Percentiles rank a stretch among this genome's conserved stretches.
Conservation (phyloP, 1,140 invertebrate genomes). For the Arion vulgaris region DNA sequence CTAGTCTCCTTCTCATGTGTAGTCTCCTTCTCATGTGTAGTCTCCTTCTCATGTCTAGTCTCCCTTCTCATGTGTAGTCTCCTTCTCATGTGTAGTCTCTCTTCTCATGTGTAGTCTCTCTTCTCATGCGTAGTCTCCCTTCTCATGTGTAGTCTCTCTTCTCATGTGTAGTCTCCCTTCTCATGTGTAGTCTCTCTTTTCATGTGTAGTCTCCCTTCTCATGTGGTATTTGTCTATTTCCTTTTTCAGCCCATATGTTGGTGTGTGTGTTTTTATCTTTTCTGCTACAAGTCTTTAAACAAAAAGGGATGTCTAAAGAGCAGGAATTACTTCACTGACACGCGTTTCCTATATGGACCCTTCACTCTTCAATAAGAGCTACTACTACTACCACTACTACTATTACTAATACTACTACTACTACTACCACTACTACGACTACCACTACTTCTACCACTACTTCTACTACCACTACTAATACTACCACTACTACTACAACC, state of each 20-base stretch:
- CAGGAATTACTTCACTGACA: neutral
- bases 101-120: too few relatives aligned
- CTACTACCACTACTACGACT: too few relatives aligned
- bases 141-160: neutral
- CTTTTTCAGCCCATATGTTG: neutral
- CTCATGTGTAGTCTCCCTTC: neutral
- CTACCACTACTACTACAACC: too few relatives aligned
- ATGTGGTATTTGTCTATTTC: neutral
- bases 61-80: neutral
- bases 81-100: neutral
- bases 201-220: neutral
- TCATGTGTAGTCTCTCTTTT: neutral
- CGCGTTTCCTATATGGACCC: neutral
- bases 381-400: conserved; percentile 11
- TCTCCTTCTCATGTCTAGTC: neutral
- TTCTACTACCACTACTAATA: too few relatives aligned
- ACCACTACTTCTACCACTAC: too few relatives aligned
- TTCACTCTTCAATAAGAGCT: neutral
- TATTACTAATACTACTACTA: too few relatives aligned
- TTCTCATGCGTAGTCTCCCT: neutral
- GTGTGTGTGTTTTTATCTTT: neutral
- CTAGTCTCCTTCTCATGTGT: neutral
- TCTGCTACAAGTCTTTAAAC: neutral
- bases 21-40: neutral
- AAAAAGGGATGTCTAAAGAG: neutral